Evolutionary conservation across 1,140 invertebrate species (phyloP).

Genomic region (Cephus cinctus): DNA sequence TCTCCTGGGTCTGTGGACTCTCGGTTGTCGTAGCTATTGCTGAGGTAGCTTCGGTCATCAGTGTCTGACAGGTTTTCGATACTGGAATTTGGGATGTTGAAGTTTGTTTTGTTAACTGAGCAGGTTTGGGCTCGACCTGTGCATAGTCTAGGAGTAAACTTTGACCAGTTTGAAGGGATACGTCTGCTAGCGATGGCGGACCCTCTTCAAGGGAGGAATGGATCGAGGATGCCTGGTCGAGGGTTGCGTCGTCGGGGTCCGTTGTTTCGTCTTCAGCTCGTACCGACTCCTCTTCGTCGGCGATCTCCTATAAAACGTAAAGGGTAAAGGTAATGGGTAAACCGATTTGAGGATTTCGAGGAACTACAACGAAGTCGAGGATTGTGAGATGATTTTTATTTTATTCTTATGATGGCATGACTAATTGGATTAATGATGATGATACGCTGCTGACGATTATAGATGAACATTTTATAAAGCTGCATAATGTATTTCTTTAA

Average conservation of each 20-base stretch:
- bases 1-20: conserved; percentile 53
- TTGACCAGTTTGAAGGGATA: conserved; percentile 50
- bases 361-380: too few relatives aligned
- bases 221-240: conserved; percentile 46
- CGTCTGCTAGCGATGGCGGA: conserved; percentile 44
- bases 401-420: too few relatives aligned
- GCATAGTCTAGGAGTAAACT: conserved; percentile 39
- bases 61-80: conserved; percentile 27
- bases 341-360: too few relatives aligned
- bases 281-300: conserved; percentile 31
- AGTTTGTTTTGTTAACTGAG: conserved; percentile 40
- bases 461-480: too few relatives aligned
- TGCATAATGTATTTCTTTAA: too few relatives aligned
- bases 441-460: too few relatives aligned
- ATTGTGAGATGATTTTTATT: too few relatives aligned
- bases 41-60: conserved; percentile 25
- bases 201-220: conserved; percentile 35
- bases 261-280: conserved; percentile 24
- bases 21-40: conserved; percentile 11
- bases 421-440: too few relatives aligned
- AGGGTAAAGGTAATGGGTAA: too few relatives aligned
- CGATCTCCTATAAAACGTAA: conserved; percentile 35
- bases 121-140: conserved; percentile 26
- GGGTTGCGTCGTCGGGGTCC: conserved; percentile 38
- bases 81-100: conserved; percentile 38